Conservation (phyloP, 2,113 vertebrate species). For the Protobothrops flavoviridis region DNA sequence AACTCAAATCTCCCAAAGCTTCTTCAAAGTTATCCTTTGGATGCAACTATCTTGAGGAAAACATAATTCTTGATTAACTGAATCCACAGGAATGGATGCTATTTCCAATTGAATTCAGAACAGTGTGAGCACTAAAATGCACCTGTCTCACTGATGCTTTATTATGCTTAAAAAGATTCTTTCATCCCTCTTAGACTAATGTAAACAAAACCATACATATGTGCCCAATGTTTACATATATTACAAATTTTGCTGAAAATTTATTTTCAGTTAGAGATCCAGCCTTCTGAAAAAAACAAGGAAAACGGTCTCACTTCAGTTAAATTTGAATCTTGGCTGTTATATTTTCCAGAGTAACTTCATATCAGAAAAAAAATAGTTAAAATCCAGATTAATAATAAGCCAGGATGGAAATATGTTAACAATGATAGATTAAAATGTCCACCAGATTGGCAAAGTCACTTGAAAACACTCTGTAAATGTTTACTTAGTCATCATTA, state of each 20-base stretch:
- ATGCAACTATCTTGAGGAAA: not conserved
- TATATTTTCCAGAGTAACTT: conserved; percentile 13
- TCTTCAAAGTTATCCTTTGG: not conserved
- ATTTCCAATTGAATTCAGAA: not conserved
- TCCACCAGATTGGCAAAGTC: not conserved
- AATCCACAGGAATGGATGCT: not conserved
- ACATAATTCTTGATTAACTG: not conserved
- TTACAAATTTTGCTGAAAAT: not conserved
- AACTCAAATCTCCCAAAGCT: not conserved
- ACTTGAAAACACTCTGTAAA: not conserved
- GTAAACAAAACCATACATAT: not conserved
- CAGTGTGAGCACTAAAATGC: not conserved
- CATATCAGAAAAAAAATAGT: not conserved
- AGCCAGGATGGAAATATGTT: not conserved
- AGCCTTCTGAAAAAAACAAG: not conserved
- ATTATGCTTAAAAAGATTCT: not conserved
- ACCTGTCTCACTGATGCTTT: not conserved
- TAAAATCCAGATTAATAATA: not conserved
- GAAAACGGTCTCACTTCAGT: not conserved
- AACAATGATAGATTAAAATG: not conserved
- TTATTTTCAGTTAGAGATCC: not conserved
- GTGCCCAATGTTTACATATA: not conserved
- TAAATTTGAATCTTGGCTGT: conserved; percentile 2
- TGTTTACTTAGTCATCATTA: not conserved
- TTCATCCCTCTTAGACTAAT: not conserved